phyloP scores from a whole-genome alignment of 2,888 invertebrate species.

The Hypomecis atomaria region DNA sequence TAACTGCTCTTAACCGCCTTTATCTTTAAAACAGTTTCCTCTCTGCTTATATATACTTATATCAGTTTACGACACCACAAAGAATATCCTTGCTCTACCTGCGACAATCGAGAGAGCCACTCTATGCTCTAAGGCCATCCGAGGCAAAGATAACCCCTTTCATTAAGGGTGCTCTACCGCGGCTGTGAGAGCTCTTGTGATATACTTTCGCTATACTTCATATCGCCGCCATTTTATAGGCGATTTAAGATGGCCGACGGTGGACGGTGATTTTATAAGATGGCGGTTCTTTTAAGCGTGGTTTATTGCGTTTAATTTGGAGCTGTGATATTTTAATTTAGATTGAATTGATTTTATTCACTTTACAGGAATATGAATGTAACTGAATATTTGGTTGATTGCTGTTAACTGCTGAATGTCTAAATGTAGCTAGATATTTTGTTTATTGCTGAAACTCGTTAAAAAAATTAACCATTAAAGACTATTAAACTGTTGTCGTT shows the following conservation, averaged over 20 bases:
- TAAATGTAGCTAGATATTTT: too few species aligned
- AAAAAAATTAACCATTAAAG: too few species aligned
- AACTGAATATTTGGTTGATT: too few species aligned
- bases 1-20: conserved; percentile 18
- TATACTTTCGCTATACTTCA: conserved; percentile 45
- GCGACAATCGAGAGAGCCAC: conserved; percentile 47
- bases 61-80: conserved; percentile 37
- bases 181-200: conserved; percentile 47
- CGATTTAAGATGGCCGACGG: conserved; percentile 34
- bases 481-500: too few species aligned
- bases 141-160: conserved; percentile 61
- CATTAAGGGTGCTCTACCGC: conserved; percentile 55
- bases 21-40: conserved; percentile 32
- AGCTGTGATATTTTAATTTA: too few species aligned
- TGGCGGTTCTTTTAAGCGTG: neutral
- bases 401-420: too few species aligned
- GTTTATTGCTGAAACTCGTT: too few species aligned
- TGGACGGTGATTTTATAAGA: conserved; percentile 17
- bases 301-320: conserved; percentile 9
- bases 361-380: too few species aligned
- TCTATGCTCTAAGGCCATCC: conserved; percentile 34
- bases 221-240: conserved; percentile 46
- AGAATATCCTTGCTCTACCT: conserved; percentile 46
- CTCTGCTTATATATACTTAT: conserved; percentile 15
- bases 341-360: too few species aligned